phyloP scores from a whole-genome alignment of 2,888 invertebrate genomes.

The Caenorhabditis angaria region DNA sequence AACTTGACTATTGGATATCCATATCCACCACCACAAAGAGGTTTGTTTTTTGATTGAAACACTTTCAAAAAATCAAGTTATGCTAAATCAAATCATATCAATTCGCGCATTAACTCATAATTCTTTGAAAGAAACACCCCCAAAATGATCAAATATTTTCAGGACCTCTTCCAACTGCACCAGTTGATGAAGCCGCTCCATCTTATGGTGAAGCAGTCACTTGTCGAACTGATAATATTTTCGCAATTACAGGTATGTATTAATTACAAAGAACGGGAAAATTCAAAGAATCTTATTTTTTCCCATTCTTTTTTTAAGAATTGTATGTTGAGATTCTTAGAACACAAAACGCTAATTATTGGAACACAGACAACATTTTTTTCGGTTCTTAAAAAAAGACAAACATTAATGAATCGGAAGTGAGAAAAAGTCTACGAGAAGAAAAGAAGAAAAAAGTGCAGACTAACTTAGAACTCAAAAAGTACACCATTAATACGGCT shows the following conservation, averaged over 20 bases:
- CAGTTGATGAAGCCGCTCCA: constrained; percentile 37
- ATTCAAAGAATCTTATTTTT: too few species aligned
- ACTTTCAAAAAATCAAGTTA: neutral
- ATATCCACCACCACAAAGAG: constrained; percentile 30
- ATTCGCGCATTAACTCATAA: neutral
- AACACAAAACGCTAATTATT: too few species aligned
- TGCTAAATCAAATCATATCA: neutral
- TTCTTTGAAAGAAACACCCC: neutral
- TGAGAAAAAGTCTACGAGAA: too few species aligned
- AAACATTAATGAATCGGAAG: too few species aligned
- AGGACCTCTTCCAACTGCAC: constrained; percentile 40
- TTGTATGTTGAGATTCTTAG: neutral
- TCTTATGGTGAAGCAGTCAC: constrained; percentile 36
- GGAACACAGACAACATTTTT: too few species aligned
- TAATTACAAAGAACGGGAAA: neutral
- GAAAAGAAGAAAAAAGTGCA: too few species aligned
- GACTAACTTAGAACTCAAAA: too few species aligned
- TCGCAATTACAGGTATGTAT: constrained; percentile 29
- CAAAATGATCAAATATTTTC: neutral
- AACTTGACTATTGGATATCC: constrained; percentile 31
- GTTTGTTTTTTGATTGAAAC: neutral
- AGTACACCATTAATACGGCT: neutral
- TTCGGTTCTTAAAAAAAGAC: too few species aligned
- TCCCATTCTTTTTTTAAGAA: too few species aligned
- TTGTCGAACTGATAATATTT: constrained; percentile 42